A percentile compares a stretch with the other conserved stretches of the same genome.
Evolutionary conservation across 2,113 vertebrate genomes (phyloP).

Genomic region (Cettia cetti): DNA sequence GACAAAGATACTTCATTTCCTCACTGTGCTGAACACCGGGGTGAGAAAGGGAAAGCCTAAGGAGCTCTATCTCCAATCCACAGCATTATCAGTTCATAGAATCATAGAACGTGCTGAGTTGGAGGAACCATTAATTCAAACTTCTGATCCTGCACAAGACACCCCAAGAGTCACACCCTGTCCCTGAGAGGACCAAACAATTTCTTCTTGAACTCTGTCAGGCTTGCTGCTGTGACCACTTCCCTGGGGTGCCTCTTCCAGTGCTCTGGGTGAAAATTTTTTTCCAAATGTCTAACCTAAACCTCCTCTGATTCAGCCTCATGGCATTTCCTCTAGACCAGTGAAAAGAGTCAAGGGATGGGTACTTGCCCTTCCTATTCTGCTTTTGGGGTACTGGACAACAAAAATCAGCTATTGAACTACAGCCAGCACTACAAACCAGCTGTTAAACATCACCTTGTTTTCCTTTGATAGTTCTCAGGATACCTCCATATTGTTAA

Average conservation of each 20-base stretch:
- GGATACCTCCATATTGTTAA: background rate
- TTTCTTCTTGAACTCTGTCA: background rate
- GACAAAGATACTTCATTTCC: background rate
- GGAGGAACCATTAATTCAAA: background rate
- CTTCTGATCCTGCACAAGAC: background rate
- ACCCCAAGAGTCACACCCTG: background rate
- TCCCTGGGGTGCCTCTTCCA: background rate
- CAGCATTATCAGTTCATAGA: background rate
- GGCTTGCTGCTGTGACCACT: background rate
- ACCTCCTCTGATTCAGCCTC: background rate
- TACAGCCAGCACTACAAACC: background rate
- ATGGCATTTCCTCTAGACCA: background rate
- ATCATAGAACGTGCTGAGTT: background rate
- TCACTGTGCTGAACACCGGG: background rate
- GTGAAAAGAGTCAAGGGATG: background rate
- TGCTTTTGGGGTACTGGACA: background rate
- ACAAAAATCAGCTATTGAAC: background rate
- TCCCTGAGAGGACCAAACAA: background rate
- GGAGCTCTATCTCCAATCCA: background rate
- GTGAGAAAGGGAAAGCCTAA: background rate
- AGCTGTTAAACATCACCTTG: background rate
- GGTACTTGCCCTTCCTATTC: background rate
- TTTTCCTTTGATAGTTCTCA: background rate
- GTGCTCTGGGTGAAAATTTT: background rate
- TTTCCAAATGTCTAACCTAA: background rate